phyloP scores from a whole-genome alignment of 2,888 invertebrate species.

The Panopea generosa region DNA sequence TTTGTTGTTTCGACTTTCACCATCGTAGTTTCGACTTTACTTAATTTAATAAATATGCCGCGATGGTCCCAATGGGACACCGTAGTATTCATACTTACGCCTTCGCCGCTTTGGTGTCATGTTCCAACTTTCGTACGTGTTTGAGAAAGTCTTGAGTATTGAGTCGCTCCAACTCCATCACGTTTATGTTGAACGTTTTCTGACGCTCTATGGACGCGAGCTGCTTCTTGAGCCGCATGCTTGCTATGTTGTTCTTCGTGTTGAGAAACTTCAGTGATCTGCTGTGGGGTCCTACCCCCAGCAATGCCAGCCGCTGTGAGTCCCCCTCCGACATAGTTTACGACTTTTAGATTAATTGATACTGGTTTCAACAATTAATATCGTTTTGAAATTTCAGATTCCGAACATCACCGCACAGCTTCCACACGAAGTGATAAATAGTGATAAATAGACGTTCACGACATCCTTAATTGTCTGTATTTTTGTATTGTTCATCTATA shows the following conservation, averaged over 20 bases:
- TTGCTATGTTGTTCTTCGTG: slow-evolving; percentile 75
- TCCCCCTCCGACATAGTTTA: slow-evolving; percentile 52
- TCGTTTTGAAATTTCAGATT: too few species aligned
- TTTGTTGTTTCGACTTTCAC: too few species aligned
- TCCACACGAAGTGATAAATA: too few species aligned
- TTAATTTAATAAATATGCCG: too few species aligned
- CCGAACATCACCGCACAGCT: too few species aligned
- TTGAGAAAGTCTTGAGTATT: slow-evolving; percentile 72
- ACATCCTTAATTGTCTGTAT: too few species aligned
- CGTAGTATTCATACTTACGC: slow-evolving; percentile 64
- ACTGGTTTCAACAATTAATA: too few species aligned
- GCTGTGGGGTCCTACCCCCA: slow-evolving; percentile 63
- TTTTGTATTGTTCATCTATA: too few species aligned
- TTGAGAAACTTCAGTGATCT: slow-evolving; percentile 68
- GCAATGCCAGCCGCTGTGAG: slow-evolving; percentile 32
- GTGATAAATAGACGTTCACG: too few species aligned
- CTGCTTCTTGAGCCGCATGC: slow-evolving; percentile 62
- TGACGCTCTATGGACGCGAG: slow-evolving; percentile 67
- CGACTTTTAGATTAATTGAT: too few species aligned
- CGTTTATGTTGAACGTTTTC: slow-evolving; percentile 60
- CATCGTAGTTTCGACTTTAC: too few species aligned
- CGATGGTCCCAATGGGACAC: too few species aligned
- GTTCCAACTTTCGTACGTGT: slow-evolving; percentile 67
- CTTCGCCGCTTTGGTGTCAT: slow-evolving; percentile 82
- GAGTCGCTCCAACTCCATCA: slow-evolving; percentile 67